A percentile compares a stretch with the other conserved stretches of the same genome.
phyloP scores from a whole-genome alignment of 1,140 invertebrate genomes.

The Drosophila tropicalis region DNA sequence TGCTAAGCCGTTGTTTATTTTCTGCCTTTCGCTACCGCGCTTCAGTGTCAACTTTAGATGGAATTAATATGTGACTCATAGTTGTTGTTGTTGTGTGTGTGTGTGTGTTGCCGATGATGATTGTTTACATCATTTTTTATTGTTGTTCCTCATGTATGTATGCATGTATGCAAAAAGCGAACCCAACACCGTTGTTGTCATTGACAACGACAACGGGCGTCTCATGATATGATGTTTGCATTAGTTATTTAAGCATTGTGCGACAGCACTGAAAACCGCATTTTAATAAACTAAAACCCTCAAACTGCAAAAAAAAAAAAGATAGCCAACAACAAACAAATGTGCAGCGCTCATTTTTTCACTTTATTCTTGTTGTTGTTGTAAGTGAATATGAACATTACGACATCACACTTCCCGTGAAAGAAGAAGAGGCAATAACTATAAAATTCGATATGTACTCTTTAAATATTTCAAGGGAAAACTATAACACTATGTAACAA shows the following conservation, averaged over 20 bases:
- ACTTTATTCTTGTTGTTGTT: constrained; percentile 3
- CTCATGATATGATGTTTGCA: constrained; percentile 57
- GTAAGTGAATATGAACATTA: constrained; percentile 59
- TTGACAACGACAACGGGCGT: constrained; percentile 36
- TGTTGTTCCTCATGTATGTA: constrained; percentile 15
- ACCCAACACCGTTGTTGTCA: constrained; percentile 69
- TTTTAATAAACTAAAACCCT: constrained; percentile 58
- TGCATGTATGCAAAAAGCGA: constrained; percentile 29
- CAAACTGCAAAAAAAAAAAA: constrained; percentile 9
- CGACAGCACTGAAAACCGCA: constrained; percentile 64
- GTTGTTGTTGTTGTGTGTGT: neutral
- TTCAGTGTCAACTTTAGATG: constrained; percentile 7
- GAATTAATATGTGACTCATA: constrained; percentile 47
- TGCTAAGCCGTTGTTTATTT: constrained; percentile 28
- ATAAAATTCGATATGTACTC: constrained; percentile 49
- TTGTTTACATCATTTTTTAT: constrained; percentile 66
- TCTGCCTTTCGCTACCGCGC: constrained; percentile 53
- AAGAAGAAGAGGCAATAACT: constrained; percentile 30
- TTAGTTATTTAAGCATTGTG: constrained; percentile 77
- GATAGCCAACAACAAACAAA: constrained; percentile 34
- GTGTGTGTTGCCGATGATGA: constrained; percentile 17
- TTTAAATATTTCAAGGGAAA: too few relatives aligned
- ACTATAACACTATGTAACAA: too few relatives aligned
- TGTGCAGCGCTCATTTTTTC: constrained; percentile 36
- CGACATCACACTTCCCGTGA: constrained; percentile 30